Evolutionary conservation across 2,888 invertebrate species (phyloP).

Genomic region (Antitype chi): DNA sequence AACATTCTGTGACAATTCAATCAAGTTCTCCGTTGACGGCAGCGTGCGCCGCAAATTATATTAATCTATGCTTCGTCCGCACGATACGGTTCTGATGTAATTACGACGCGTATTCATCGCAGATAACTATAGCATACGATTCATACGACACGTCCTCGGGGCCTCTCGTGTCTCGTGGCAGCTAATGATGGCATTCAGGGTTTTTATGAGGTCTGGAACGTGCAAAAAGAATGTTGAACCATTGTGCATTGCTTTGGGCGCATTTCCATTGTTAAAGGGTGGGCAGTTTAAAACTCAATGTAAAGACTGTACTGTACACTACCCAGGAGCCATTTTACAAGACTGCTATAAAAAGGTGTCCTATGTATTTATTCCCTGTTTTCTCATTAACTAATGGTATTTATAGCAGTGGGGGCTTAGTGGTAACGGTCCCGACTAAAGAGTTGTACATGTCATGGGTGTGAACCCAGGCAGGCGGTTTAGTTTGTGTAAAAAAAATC

Average conservation of each 20-base stretch:
- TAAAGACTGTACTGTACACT: not conserved
- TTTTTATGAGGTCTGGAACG: constrained; percentile 9
- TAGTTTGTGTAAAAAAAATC: too few species aligned
- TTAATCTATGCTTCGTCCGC: constrained; percentile 23
- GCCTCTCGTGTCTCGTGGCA: not conserved
- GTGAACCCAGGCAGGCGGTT: too few species aligned
- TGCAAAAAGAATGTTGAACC: not conserved
- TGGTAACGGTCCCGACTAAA: too few species aligned
- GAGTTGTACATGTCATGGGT: too few species aligned
- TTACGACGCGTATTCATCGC: constrained; percentile 16
- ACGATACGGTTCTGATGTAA: constrained; percentile 18
- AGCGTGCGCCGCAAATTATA: constrained; percentile 20
- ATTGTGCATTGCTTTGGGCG: not conserved
- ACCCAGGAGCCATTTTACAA: not conserved
- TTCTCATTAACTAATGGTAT: too few species aligned
- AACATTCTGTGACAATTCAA: constrained; percentile 52
- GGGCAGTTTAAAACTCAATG: not conserved
- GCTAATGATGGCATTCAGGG: not conserved
- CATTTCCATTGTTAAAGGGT: not conserved
- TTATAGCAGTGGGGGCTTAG: too few species aligned
- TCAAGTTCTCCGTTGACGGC: constrained; percentile 64
- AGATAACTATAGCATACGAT: not conserved
- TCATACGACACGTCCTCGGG: constrained; percentile 4
- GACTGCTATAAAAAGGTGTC: not conserved
- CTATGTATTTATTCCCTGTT: not conserved